These are phyloP conservation scores for Saturnia pavonia DNA, from an alignment of 2,888 invertebrate genomes.

Conservation along the genomic window DNA sequence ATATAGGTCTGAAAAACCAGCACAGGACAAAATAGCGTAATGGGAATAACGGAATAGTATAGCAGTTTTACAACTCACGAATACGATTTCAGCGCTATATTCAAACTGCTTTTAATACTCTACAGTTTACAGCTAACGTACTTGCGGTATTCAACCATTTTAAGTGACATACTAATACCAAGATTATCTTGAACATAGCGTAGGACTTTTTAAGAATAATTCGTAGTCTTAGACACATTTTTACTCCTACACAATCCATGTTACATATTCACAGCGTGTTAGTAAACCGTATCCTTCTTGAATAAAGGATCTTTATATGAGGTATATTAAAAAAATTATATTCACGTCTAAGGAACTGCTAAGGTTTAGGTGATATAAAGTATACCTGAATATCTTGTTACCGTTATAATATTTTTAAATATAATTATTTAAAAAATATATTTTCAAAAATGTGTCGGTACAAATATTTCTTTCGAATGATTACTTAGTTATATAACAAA, in stretches of 20 bases:
- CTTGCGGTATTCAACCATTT: background rate
- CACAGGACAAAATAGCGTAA: too few relatives aligned
- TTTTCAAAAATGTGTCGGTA: too few relatives aligned
- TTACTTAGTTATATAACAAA: too few relatives aligned
- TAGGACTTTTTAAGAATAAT: background rate
- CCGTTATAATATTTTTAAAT: background rate
- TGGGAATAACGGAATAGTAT: background rate
- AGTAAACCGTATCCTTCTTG: background rate
- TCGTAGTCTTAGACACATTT: background rate
- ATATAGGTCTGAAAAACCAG: background rate
- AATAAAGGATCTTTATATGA: background rate
- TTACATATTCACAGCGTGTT: constrained; percentile 3
- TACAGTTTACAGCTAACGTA: background rate
- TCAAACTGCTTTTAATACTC: background rate
- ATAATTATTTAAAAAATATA: too few relatives aligned
- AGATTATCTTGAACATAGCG: background rate
- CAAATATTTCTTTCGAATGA: too few relatives aligned
- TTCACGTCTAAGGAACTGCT: background rate
- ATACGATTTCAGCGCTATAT: background rate
- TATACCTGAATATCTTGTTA: background rate
- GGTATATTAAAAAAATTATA: background rate
- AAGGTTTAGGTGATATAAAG: background rate
- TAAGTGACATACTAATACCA: background rate
- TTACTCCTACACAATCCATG: background rate
- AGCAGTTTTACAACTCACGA: background rate